phyloP scores from a whole-genome alignment of 2,797 vertebrate species.

The Protonibea diacanthus region DNA sequence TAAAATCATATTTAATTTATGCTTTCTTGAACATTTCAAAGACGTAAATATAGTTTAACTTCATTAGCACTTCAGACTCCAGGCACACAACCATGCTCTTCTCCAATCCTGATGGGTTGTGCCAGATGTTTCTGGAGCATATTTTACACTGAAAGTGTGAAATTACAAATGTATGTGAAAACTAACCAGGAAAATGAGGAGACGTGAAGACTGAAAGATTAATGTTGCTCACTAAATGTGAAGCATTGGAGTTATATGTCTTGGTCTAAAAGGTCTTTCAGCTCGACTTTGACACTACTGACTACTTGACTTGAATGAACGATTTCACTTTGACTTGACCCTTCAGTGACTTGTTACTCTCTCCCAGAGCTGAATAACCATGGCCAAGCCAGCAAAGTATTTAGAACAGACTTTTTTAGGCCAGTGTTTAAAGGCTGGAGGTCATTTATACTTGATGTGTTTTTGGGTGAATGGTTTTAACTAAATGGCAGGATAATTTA shows the following conservation, averaged over 20 bases:
- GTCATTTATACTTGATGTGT: background rate
- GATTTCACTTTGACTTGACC: background rate
- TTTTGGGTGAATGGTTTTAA: constrained; percentile 3
- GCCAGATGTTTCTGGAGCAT: background rate
- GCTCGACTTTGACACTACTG: background rate
- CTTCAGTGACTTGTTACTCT: constrained; percentile 14
- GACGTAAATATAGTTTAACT: background rate
- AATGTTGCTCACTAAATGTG: background rate
- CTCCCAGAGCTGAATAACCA: constrained; percentile 1
- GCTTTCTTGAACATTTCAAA: background rate
- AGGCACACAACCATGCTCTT: background rate
- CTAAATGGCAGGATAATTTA: background rate
- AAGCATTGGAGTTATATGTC: background rate
- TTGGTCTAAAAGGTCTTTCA: background rate
- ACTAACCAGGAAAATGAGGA: background rate
- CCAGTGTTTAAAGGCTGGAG: constrained; percentile 10
- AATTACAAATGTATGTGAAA: background rate
- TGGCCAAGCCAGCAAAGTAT: background rate
- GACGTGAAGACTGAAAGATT: background rate
- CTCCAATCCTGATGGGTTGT: background rate
- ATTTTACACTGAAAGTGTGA: background rate
- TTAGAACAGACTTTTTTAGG: background rate
- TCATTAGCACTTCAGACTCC: background rate
- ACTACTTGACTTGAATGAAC: background rate
- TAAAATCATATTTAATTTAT: background rate